Conservation (phyloP, 2,888 invertebrate genomes). For the Enoplolaimus lenunculus region DNA sequence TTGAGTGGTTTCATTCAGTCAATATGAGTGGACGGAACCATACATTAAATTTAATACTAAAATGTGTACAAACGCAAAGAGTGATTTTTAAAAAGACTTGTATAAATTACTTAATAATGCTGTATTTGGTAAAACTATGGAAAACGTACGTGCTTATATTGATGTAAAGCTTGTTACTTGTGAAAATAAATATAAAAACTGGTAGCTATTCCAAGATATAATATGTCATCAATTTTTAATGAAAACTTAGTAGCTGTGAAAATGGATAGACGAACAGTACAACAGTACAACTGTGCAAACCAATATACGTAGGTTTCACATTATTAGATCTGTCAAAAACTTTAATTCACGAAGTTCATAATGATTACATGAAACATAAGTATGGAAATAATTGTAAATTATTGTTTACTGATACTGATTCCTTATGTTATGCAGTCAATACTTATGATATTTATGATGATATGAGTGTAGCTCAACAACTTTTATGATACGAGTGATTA, state of each 20-base stretch:
- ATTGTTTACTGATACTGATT: conserved; percentile 5
- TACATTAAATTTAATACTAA: conserved; percentile 3
- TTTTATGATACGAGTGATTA: conserved; percentile 9
- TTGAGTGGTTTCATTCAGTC: not conserved
- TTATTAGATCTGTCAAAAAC: conserved; percentile 5
- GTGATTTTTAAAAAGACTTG: not conserved
- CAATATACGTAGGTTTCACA: conserved; percentile 7
- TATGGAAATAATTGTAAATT: not conserved
- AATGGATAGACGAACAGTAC: not conserved
- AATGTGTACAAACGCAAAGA: not conserved
- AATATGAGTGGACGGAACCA: not conserved
- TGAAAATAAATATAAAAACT: not conserved
- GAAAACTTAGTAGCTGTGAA: conserved; percentile 3
- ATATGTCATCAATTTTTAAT: not conserved
- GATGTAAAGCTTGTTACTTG: conserved; percentile 33
- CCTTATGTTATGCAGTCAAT: not conserved
- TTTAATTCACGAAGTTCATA: not conserved
- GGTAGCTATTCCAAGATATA: not conserved
- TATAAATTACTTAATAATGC: conserved; percentile 37
- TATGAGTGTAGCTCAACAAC: not conserved
- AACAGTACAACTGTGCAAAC: not conserved
- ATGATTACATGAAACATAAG: not conserved
- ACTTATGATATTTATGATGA: conserved; percentile 6
- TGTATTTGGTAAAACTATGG: conserved; percentile 43
- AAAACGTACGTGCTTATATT: conserved; percentile 41